Conservation (phyloP, 2,797 vertebrate species). For the Pangasius mekongensis region DNA sequence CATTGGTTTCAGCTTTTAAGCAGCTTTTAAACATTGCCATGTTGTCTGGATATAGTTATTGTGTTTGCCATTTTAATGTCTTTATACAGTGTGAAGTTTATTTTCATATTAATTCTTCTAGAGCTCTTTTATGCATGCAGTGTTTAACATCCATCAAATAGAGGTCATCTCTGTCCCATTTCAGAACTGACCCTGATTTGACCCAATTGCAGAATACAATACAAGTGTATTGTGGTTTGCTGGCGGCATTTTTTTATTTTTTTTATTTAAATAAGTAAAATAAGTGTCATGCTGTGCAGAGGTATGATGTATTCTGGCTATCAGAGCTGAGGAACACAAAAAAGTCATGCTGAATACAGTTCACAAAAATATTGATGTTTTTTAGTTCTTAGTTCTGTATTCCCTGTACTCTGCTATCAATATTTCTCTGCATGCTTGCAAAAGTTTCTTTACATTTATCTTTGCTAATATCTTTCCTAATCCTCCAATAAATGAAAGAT, state of each 20-base stretch:
- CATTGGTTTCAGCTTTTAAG: background rate
- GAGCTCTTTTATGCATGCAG: background rate
- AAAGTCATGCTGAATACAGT: background rate
- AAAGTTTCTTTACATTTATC: background rate
- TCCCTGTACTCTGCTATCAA: background rate
- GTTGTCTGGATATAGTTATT: conserved; percentile 28
- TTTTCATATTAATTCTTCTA: background rate
- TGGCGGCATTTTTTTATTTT: background rate
- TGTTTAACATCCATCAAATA: conserved; percentile 10
- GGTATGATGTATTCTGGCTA: background rate
- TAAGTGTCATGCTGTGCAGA: background rate
- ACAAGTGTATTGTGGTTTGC: background rate
- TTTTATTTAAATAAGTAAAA: background rate
- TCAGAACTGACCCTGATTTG: background rate
- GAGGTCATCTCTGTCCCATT: background rate
- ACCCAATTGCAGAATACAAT: background rate
- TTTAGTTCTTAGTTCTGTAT: background rate
- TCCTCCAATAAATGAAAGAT: background rate
- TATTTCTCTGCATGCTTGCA: background rate
- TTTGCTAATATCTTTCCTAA: background rate
- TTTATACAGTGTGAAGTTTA: background rate
- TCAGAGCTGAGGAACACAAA: background rate
- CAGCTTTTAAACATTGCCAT: conserved; percentile 2
- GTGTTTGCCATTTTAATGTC: conserved; percentile 29
- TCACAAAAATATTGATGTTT: background rate